Percentiles rank a stretch among this genome's conserved stretches.
Evolutionary conservation across 2,888 invertebrate genomes (phyloP).

Genomic region (Palloptera scutellata): DNA sequence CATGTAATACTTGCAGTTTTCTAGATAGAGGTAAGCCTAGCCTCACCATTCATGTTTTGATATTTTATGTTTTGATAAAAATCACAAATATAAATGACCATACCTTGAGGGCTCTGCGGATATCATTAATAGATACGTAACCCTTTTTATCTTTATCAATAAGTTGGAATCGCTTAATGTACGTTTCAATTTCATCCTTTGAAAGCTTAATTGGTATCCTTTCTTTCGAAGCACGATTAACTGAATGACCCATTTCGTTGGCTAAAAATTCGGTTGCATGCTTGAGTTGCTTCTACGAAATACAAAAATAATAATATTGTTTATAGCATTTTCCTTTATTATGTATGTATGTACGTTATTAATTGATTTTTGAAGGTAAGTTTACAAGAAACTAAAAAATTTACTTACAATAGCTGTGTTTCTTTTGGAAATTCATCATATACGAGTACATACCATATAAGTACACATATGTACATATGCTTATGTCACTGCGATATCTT

Average conservation of each 20-base stretch:
- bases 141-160: constrained; percentile 97
- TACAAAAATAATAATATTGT: constrained; percentile 33
- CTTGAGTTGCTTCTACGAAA: constrained; percentile 79
- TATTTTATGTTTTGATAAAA: no score
- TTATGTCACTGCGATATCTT: no score
- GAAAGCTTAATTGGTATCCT: constrained; percentile 91
- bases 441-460: no score
- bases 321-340: not conserved
- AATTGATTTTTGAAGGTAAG: no score
- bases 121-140: constrained; percentile 97
- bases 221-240: constrained; percentile 86
- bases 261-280: constrained; percentile 85
- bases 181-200: constrained; percentile 92
- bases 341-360: no score
- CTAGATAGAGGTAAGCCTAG: no score
- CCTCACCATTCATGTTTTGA: no score
- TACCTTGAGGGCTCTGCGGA: constrained; percentile 95
- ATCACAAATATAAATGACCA: constrained; percentile 31
- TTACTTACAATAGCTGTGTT: no score
- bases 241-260: constrained; percentile 95
- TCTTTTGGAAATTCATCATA: no score
- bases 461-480: no score
- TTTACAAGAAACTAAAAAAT: no score
- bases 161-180: constrained; percentile 93
- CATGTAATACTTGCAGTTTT: no score